Base-by-base conservation (phyloP, 2,113 vertebrate genomes). In the Clarias macrocephalus region DNA sequence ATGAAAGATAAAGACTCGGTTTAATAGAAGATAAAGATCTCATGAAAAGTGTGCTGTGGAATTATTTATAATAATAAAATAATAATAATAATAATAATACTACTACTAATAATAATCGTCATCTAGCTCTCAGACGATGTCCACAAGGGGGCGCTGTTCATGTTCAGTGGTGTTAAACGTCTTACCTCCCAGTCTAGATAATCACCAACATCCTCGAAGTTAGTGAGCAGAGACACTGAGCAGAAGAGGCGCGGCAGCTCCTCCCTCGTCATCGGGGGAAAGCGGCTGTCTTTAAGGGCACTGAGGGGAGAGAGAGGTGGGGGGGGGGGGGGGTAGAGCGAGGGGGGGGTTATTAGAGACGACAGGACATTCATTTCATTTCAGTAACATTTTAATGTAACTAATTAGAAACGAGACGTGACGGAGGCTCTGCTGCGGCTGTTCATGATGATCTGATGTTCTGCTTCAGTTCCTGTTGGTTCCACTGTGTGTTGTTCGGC, bases 241-340 rank as follows among this genome's bases (percentile, higher is more conserved):
- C 98, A 99, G 97, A 98, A 99, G 94, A 99, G 98, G 95, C 98
- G 97, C 91, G 97, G 98, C 96, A 99, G 95, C 96, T 99, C 98
- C 91, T 99, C 98, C 97, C 98, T 98, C 94, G 98, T 99, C 98
- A 99, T 98, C 90, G 98, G 98, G 95, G 98, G 98, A 89, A 99
- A 99, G 94, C 98, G 98, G 96, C 98, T 99, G 96, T 99, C 98
- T 98, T 99, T 99, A 99, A 99, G 98, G 98, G 98, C 98, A 99
- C 98, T 99, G 96, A 92, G 91, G 90, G 6, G 83, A 81, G 76
- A 85, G 86, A 16, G 23, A 66, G 60, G 60, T 19, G 11, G 25
- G 33, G 10, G 16, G 10, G 28, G 16, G 28, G 13, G 66, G 13
- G 63, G 8, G 63, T 25, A 63, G 62, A n/a, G 63, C n/a, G 25